Evolutionary conservation across 2,797 vertebrate species (phyloP).

Genomic region (Bradypus variegatus): DNA sequence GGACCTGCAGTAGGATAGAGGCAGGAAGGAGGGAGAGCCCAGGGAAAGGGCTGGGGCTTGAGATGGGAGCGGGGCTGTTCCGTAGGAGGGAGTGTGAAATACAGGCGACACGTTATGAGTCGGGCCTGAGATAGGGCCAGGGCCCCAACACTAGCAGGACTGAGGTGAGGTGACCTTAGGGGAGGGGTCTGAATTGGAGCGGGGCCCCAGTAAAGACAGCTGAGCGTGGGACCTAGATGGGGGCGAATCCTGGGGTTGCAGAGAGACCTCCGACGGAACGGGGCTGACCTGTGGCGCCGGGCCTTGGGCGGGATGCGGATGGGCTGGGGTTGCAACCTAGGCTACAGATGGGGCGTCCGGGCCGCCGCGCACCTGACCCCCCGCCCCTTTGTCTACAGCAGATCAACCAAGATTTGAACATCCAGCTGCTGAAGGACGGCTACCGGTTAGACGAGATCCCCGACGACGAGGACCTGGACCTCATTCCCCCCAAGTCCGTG

Average conservation of each 20-base stretch:
- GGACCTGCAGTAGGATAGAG: not conserved
- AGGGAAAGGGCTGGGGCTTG: not conserved
- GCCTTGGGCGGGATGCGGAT: too few species aligned
- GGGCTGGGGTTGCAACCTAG: not conserved
- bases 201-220: not conserved
- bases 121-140: not conserved
- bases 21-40: not conserved
- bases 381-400: slow-evolving; percentile 81
- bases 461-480: slow-evolving; percentile 95
- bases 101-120: not conserved
- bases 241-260: not conserved
- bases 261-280: not conserved
- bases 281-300: not conserved
- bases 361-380: slow-evolving; percentile 56
- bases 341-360: not conserved
- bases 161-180: not conserved
- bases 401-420: slow-evolving; percentile 99
- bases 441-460: slow-evolving; percentile 98
- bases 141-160: not conserved
- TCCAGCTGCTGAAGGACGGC: slow-evolving; percentile 97
- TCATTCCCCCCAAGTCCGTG: slow-evolving; percentile 97
- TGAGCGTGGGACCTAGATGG: too few species aligned
- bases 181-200: not conserved
- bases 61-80: not conserved
- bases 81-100: not conserved